Base-by-base conservation (phyloP, 2,888 invertebrate species). In the Camptogramma bilineatum region DNA sequence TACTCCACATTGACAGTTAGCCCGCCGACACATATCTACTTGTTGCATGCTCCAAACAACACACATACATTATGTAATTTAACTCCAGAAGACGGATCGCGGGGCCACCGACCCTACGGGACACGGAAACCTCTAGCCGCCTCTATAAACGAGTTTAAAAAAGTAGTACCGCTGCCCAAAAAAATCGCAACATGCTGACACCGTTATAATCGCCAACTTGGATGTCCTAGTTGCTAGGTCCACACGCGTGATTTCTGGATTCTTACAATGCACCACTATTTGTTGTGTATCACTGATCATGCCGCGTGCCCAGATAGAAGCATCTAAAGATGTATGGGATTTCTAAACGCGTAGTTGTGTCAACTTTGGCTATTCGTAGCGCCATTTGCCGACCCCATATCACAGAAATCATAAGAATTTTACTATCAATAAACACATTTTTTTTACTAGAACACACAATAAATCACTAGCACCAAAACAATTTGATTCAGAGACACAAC, bases 131-230 rank as follows among this genome's bases (percentile, higher is more conserved):
- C 90, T 91, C 93, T 92, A 93, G 91, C 88, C 88, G 91, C 86
- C 83, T 91, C 91, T 91, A 91, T 88, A 92, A 93, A 93, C 93
- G 91, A 92, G 93, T 93, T 93, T 93, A 92, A 90, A 91, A 91
- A 93, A 92, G 93, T 91, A 92, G 93, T 91, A 91, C 92, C 93
- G 91, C 93, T 92, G 88, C 87, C 93, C 93, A 93, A 93, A 93
- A 93, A 93, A 93, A 93, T 93, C 92, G 92, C 93, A 92, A 93
- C 93, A 93, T 93, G 93, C 91, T 93, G 93, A 92, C 93, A 93
- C 93, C 93, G 93, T 93, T 93, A 93, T 91, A 91, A 90, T 91
- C 91, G 93, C 93, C 93, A 91, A 90, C 90, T 90, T 91, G 93
- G 93, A 91, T 91, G 93, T 89, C 90, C 93, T 88, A 91, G 88